A percentile compares a stretch with the other conserved stretches of the same genome.
phyloP scores from a whole-genome alignment of 2,797 vertebrate species.

The Bufotes viridis region DNA sequence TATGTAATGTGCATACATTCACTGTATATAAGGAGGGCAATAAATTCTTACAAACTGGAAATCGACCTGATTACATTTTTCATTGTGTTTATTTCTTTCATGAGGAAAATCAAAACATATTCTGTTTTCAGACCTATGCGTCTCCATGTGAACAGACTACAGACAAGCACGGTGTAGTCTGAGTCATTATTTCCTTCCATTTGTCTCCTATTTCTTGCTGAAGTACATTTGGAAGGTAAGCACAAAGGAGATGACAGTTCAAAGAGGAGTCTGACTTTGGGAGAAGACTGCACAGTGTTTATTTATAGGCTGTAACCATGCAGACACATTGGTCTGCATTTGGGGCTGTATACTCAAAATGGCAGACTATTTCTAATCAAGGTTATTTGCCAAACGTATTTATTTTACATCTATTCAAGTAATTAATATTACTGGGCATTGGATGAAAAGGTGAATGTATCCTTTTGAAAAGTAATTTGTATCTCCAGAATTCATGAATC shows the following conservation, averaged over 20 bases:
- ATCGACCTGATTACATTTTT: neutral
- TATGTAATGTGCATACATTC: neutral
- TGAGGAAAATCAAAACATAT: neutral
- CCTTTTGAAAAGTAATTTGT: no score
- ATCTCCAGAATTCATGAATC: no score
- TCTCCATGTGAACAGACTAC: neutral
- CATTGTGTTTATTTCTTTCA: neutral
- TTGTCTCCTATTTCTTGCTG: no score
- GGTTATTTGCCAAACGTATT: neutral
- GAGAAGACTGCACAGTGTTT: neutral
- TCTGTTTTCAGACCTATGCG: neutral
- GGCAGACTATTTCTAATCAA: neutral
- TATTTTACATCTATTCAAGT: neutral
- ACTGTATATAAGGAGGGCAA: neutral
- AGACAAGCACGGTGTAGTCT: neutral
- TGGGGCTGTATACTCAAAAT: neutral
- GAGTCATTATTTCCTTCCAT: neutral
- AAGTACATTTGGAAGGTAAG: neutral
- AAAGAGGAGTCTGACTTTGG: neutral
- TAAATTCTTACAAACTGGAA: conserved; percentile 15
- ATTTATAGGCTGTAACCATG: neutral
- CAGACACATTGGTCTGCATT: neutral
- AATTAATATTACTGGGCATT: no score
- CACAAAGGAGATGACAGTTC: neutral
- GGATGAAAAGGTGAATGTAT: no score